A percentile compares a stretch with the other conserved stretches of the same genome.
These are phyloP conservation scores for Uria aalge DNA, from an alignment of 2,113 vertebrate species.

Conservation along the genomic window DNA sequence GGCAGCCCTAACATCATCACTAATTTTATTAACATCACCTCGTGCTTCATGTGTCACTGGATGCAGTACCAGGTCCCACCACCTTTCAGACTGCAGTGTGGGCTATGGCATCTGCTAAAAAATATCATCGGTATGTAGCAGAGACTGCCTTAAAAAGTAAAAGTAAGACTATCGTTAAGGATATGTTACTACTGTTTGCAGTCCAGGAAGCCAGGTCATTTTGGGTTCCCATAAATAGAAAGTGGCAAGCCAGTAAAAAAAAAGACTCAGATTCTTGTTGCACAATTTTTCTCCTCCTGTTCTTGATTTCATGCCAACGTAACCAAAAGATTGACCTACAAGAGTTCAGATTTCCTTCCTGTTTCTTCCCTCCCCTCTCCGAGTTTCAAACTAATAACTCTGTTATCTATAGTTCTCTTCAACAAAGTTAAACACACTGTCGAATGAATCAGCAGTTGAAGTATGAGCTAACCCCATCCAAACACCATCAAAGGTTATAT, in stretches of 20 bases:
- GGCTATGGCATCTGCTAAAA: neutral
- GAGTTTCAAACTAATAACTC: neutral
- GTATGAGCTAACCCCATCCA: neutral
- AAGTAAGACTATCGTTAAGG: neutral
- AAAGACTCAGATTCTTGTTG: neutral
- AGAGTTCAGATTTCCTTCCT: conserved; percentile 64
- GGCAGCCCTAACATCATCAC: neutral
- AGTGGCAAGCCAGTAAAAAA: neutral
- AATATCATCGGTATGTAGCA: neutral
- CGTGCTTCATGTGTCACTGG: rapidly evolving
- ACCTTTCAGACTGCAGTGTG: neutral
- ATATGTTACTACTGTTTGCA: neutral
- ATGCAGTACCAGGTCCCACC: neutral
- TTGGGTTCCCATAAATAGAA: conserved; percentile 53
- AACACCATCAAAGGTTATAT: neutral
- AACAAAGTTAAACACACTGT: neutral
- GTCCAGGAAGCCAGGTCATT: conserved; percentile 48
- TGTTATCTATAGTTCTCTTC: neutral
- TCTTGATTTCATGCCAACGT: conserved; percentile 33
- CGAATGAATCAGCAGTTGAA: neutral
- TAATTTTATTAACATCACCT: neutral
- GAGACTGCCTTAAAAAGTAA: neutral
- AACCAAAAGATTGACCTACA: conserved; percentile 45
- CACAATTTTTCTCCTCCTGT: conserved; percentile 31
- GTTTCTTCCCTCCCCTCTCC: conserved; percentile 14